These are phyloP conservation scores for Ceramica pisi DNA, from an alignment of 2,888 invertebrate species.

Conservation along the genomic window DNA sequence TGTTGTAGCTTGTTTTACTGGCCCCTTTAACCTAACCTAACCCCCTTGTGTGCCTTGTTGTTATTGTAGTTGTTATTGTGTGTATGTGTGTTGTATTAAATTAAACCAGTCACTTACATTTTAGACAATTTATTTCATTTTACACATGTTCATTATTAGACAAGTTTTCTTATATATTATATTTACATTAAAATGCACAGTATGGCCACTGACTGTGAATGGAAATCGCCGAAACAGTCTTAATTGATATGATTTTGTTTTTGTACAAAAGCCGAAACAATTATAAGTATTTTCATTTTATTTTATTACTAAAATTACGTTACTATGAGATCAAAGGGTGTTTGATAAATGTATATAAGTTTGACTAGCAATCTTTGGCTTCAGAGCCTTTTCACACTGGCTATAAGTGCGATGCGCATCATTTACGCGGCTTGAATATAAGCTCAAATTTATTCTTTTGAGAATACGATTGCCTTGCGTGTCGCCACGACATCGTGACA, in stretches of 20 bases:
- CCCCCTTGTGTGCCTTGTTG: no score
- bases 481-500: conserved; percentile 14
- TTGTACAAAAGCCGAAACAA: conserved; percentile 78
- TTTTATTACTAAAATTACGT: conserved; percentile 70
- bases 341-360: conserved; percentile 60
- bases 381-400: conserved; percentile 34
- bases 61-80: no score
- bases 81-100: conserved; percentile 41
- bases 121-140: conserved; percentile 90
- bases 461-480: background rate
- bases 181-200: conserved; percentile 89
- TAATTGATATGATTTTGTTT: conserved; percentile 78
- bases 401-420: conserved; percentile 1
- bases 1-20: no score
- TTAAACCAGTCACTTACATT: conserved; percentile 76
- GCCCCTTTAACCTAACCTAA: no score
- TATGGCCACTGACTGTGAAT: conserved; percentile 78
- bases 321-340: conserved; percentile 72
- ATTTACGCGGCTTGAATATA: background rate
- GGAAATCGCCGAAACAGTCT: conserved; percentile 78
- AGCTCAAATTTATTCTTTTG: background rate
- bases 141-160: conserved; percentile 89
- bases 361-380: conserved; percentile 64
- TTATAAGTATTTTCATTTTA: conserved; percentile 68
- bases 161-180: conserved; percentile 83